Percentiles rank a stretch among this genome's conserved stretches.
Conservation (phyloP, 2,113 vertebrate species). For the Piaya cayana region DNA sequence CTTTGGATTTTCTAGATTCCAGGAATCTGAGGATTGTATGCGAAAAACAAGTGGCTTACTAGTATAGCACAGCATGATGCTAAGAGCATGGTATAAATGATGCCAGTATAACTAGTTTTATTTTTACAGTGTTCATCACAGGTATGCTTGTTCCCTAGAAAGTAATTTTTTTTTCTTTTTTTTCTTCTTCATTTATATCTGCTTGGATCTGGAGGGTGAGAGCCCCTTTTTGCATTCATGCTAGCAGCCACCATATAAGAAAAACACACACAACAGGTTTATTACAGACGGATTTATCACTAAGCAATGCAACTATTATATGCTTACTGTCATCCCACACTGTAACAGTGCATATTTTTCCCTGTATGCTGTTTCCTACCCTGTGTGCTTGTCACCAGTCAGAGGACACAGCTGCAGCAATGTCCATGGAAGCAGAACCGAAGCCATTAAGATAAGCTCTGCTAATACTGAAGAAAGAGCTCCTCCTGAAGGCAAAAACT, state of each 20-base stretch:
- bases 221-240: not conserved
- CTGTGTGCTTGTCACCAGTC: not conserved
- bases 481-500: conserved; percentile 23
- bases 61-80: not conserved
- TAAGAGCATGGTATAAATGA: not conserved
- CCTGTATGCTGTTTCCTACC: not conserved
- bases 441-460: not conserved
- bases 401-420: not conserved
- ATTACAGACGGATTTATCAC: not conserved
- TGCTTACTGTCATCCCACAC: not conserved
- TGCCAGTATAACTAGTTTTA: not conserved
- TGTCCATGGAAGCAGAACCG: not conserved
- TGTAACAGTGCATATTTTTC: not conserved
- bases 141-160: not conserved
- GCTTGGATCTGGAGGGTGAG: conserved; percentile 23
- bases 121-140: not conserved
- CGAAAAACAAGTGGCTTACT: not conserved
- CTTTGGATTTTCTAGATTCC: not conserved
- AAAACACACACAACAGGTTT: not conserved
- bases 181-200: conserved; percentile 3
- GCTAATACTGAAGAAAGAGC: conserved; percentile 14
- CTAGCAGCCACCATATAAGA: not conserved
- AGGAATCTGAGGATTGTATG: not conserved
- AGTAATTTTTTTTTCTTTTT: conserved; percentile 36
- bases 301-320: not conserved